phyloP scores from a whole-genome alignment of 2,888 invertebrate species.

The Ophioninae sp. region DNA sequence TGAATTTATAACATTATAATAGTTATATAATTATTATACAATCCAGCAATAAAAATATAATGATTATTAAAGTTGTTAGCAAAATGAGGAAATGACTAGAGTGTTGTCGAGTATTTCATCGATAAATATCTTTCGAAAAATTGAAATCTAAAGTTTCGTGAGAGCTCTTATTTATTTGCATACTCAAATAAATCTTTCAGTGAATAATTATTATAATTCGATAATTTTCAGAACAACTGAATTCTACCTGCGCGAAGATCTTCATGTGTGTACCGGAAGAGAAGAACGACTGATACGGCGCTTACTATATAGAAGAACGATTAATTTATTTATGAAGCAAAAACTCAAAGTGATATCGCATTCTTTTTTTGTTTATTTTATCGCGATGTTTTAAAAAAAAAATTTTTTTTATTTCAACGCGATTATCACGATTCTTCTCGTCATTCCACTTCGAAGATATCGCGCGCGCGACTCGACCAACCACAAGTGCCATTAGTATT shows the following conservation, averaged over 20 bases:
- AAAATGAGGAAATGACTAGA: too few species aligned
- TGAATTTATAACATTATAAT: too few species aligned
- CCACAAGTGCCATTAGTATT: constrained; percentile 62
- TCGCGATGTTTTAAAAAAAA: background rate
- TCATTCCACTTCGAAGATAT: constrained; percentile 50
- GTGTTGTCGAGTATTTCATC: too few species aligned
- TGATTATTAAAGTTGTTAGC: too few species aligned
- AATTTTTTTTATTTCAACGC: background rate
- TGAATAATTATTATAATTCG: constrained; percentile 13
- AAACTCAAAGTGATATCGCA: constrained; percentile 19
- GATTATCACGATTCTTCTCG: background rate
- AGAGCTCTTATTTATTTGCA: background rate
- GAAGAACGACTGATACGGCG: constrained; percentile 70
- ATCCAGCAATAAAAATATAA: too few species aligned
- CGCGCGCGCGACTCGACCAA: constrained; percentile 21
- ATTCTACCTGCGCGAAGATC: constrained; percentile 89
- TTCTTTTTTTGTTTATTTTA: constrained; percentile 17
- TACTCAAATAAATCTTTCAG: background rate
- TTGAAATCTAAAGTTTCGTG: too few species aligned
- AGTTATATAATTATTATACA: too few species aligned
- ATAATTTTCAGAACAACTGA: constrained; percentile 84
- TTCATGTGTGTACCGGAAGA: constrained; percentile 91
- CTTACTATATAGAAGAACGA: constrained; percentile 24
- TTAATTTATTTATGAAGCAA: constrained; percentile 46
- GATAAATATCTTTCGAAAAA: too few species aligned